phyloP scores from a whole-genome alignment of 2,888 invertebrate genomes.

The Horisme vitalbata region DNA sequence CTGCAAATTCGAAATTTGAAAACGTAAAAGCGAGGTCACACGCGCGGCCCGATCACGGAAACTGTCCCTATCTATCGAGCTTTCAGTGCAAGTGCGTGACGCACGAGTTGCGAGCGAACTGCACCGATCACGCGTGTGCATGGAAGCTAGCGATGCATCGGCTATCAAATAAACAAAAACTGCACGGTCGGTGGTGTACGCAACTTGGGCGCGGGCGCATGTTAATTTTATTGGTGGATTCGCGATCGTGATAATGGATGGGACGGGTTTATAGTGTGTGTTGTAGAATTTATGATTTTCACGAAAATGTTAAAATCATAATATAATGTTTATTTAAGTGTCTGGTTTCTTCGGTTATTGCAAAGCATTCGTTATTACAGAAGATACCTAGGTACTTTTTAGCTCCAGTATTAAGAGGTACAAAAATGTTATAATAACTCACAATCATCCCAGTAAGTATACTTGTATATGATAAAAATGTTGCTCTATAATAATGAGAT shows the following conservation, averaged over 20 bases:
- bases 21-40: conserved; percentile 46
- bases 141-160: conserved; percentile 67
- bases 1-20: conserved; percentile 6
- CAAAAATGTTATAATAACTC: too few relatives aligned
- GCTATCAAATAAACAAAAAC: conserved; percentile 80
- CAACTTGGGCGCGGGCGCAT: conserved; percentile 56
- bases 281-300: conserved; percentile 6
- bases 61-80: conserved; percentile 44
- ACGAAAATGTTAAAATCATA: not conserved
- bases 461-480: too few relatives aligned
- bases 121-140: conserved; percentile 66
- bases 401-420: too few relatives aligned
- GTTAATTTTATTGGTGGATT: conserved; percentile 57
- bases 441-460: too few relatives aligned
- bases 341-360: not conserved
- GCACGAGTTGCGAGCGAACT: conserved; percentile 72
- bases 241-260: conserved; percentile 48
- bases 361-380: too few relatives aligned
- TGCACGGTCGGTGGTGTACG: conserved; percentile 50
- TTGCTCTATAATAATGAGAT: too few relatives aligned
- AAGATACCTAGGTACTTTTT: too few relatives aligned
- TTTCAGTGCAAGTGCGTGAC: conserved; percentile 63
- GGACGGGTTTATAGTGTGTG: conserved; percentile 30
- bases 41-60: conserved; percentile 35
- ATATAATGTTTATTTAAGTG: not conserved